Evolutionary conservation across 2,888 invertebrate species (phyloP).

Genomic region (Tetragonula carbonaria): DNA sequence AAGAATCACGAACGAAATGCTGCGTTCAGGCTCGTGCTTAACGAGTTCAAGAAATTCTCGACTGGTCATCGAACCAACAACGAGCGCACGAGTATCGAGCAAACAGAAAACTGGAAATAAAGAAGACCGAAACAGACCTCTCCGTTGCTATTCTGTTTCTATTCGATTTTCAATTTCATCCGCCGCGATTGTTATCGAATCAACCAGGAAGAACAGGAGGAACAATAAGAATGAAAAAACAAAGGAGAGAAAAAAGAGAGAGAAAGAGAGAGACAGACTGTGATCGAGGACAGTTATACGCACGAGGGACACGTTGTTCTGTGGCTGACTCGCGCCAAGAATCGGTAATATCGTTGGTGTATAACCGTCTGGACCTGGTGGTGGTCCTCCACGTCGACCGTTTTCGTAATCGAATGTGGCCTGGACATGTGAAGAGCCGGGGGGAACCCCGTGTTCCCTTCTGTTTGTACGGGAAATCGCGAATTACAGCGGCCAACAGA

Average conservation of each 20-base stretch:
- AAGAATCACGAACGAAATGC: no score
- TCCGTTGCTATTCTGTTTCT: not conserved
- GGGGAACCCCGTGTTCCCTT: conserved; percentile 2
- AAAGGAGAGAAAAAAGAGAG: not conserved
- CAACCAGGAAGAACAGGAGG: not conserved
- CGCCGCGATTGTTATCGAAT: conserved; percentile 26
- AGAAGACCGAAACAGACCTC: conserved; percentile 52
- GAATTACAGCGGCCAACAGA: not conserved
- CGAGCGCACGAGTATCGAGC: conserved; percentile 44
- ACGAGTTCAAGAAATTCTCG: not conserved
- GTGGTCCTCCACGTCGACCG: conserved; percentile 37
- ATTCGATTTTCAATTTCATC: conserved; percentile 53
- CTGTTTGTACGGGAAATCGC: conserved; percentile 22
- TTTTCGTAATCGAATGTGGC: conserved; percentile 47
- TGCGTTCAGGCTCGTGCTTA: no score
- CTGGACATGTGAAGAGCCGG: conserved; percentile 19
- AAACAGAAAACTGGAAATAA: conserved; percentile 55
- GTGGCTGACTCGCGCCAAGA: conserved; percentile 45
- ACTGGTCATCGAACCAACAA: conserved; percentile 3
- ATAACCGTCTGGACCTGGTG: conserved; percentile 21
- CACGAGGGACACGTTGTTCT: conserved; percentile 39
- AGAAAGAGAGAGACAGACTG: not conserved
- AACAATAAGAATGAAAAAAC: not conserved
- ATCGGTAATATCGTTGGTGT: conserved; percentile 49
- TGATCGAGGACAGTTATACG: conserved; percentile 45